Percentiles rank a stretch among this genome's conserved stretches.
Conservation (phyloP, 2,113 vertebrate genomes). For the Garra rufa region DNA sequence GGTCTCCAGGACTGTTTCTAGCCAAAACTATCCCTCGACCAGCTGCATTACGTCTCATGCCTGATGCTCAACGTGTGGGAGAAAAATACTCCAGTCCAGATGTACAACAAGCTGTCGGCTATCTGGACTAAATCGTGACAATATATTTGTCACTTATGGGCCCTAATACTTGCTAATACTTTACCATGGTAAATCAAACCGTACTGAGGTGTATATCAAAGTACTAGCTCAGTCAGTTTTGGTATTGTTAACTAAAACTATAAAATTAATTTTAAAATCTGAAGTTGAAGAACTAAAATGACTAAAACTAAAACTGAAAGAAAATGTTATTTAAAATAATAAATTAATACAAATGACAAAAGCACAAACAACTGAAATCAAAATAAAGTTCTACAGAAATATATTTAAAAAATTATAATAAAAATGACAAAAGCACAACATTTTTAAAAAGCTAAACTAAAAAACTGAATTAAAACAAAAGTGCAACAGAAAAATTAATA, state of each 20-base stretch:
- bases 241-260: background rate
- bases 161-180: too few species aligned
- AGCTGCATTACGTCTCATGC: slow-evolving; percentile 17
- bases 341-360: too few species aligned
- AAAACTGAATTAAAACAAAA: too few species aligned
- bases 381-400: too few species aligned
- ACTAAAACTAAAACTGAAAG: too few species aligned
- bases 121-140: background rate
- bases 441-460: too few species aligned
- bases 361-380: too few species aligned
- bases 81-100: background rate
- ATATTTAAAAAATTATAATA: too few species aligned
- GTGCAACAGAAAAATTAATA: too few species aligned
- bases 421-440: too few species aligned
- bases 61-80: background rate
- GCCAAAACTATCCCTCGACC: background rate
- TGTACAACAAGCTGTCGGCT: background rate
- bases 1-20: background rate
- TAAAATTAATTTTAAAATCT: background rate
- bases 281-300: background rate
- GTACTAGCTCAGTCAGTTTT: background rate
- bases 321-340: too few species aligned
- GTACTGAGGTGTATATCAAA: background rate
- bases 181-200: background rate
- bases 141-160: background rate